A percentile compares a stretch with the other conserved stretches of the same genome.
Conservation (phyloP, 2,797 vertebrate species). For the Xenentodon cancila region DNA sequence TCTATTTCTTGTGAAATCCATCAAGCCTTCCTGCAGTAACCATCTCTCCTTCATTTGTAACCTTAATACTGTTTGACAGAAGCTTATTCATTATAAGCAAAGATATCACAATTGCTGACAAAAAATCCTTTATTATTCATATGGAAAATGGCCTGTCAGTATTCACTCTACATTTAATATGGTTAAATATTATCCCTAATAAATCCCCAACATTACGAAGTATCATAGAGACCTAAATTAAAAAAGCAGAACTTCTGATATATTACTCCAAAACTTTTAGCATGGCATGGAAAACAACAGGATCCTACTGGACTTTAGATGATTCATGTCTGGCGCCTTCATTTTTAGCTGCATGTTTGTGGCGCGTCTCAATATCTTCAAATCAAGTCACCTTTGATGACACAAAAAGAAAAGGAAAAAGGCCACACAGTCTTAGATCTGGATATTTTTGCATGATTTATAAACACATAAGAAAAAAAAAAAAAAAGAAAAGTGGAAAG, state of each 20-base stretch:
- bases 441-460: slow-evolving; percentile 4
- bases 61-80: too few relatives aligned
- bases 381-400: neutral
- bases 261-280: too few relatives aligned
- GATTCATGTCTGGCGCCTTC: neutral
- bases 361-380: neutral
- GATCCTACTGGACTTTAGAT: neutral
- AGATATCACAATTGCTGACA: too few relatives aligned
- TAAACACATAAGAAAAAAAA: slow-evolving; percentile 5
- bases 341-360: neutral
- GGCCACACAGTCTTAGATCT: slow-evolving; percentile 5
- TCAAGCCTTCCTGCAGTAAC: too few relatives aligned
- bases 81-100: too few relatives aligned
- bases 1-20: too few relatives aligned
- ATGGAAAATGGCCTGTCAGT: too few relatives aligned
- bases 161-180: too few relatives aligned
- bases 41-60: too few relatives aligned
- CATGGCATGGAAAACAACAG: neutral
- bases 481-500: neutral
- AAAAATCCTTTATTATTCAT: too few relatives aligned
- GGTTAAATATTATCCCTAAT: too few relatives aligned
- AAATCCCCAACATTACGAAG: neutral
- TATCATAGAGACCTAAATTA: neutral
- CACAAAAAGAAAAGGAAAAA: neutral
- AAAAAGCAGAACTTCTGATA: neutral